Evolutionary conservation across 2,113 vertebrate species (phyloP).

Genomic region (Carettochelys insculpta): DNA sequence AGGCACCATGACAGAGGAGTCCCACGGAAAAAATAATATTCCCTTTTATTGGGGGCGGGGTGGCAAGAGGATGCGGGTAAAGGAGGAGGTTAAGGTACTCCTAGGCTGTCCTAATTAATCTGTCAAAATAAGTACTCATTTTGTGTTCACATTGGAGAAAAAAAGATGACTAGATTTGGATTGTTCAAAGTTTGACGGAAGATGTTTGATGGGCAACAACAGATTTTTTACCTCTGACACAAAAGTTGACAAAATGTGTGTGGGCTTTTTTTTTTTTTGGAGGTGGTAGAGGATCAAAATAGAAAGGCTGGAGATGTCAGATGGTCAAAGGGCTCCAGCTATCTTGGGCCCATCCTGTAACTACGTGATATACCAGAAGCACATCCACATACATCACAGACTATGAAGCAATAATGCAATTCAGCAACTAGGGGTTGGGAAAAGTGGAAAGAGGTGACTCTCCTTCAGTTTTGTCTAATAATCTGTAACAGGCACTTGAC

Average conservation of each 20-base stretch:
- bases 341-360: not conserved
- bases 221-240: not conserved
- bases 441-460: not conserved
- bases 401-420: not conserved
- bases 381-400: not conserved
- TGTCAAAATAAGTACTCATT: not conserved
- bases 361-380: not conserved
- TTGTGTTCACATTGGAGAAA: not conserved
- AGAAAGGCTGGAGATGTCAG: slow-evolving; percentile 10
- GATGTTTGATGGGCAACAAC: not conserved
- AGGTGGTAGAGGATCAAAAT: not conserved
- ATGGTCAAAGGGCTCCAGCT: not conserved
- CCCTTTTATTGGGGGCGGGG: not conserved
- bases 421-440: not conserved
- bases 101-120: not conserved
- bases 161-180: not conserved
- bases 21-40: not conserved
- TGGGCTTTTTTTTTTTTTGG: not conserved
- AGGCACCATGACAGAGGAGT: not conserved
- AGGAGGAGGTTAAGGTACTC: not conserved
- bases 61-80: no score
- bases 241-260: not conserved
- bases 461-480: not conserved
- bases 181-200: not conserved
- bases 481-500: not conserved